Percentiles rank a stretch among this genome's conserved stretches.
phyloP scores from a whole-genome alignment of 2,888 invertebrate species.

The Bugulina stolonifera region DNA sequence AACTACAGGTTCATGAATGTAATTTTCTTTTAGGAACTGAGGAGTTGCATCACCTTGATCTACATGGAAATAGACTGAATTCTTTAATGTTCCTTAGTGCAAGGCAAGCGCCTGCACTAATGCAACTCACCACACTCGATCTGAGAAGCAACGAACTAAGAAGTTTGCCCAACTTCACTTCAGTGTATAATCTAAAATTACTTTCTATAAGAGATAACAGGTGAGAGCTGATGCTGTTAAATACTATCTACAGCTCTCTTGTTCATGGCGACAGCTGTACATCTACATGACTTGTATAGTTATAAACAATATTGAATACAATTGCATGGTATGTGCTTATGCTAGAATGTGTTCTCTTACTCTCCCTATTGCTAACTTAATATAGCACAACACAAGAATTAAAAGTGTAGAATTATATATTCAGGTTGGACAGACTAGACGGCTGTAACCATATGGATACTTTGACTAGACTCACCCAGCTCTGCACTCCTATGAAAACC shows the following conservation, averaged over 20 bases:
- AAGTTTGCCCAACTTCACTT: background rate
- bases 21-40: background rate
- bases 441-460: background rate
- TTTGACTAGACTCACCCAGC: background rate
- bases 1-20: too few relatives aligned
- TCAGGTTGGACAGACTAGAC: background rate
- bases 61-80: background rate
- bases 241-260: too few relatives aligned
- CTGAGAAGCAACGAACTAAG: background rate
- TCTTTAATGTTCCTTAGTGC: background rate
- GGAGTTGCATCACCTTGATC: background rate
- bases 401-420: too few relatives aligned
- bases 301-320: too few relatives aligned
- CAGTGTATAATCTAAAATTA: background rate
- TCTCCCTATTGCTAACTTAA: too few relatives aligned
- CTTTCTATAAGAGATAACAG: background rate
- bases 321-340: too few relatives aligned
- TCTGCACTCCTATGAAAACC: background rate
- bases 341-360: too few relatives aligned
- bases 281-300: too few relatives aligned
- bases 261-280: too few relatives aligned
- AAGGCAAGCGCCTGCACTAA: background rate
- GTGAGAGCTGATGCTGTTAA: too few relatives aligned
- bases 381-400: too few relatives aligned
- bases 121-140: background rate